phyloP scores from a whole-genome alignment of 1,140 invertebrate genomes.

The Phthorimaea operculella region DNA sequence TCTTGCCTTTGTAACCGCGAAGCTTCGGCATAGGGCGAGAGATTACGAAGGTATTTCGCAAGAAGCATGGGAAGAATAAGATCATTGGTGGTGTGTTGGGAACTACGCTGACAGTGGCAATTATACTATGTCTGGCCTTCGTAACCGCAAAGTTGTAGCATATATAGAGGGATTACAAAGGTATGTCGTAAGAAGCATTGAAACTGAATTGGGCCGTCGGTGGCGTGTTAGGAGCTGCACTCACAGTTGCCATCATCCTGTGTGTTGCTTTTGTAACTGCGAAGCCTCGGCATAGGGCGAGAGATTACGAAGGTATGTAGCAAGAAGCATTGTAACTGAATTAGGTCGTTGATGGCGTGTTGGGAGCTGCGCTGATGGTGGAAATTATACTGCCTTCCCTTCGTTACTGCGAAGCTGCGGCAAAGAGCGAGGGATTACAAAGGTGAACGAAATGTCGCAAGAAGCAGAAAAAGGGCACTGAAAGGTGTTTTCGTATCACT shows the following conservation, averaged over 20 bases:
- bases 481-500: too few species aligned
- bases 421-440: constrained; percentile 53
- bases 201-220: constrained; percentile 59
- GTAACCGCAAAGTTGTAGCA: too few species aligned
- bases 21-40: constrained; percentile 40
- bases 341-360: constrained; percentile 50
- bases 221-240: constrained; percentile 44
- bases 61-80: too few species aligned
- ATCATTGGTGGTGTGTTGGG: too few species aligned
- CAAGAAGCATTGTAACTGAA: constrained; percentile 59
- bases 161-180: too few species aligned
- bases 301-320: constrained; percentile 61
- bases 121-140: too few species aligned
- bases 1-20: constrained; percentile 45
- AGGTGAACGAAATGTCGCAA: too few species aligned
- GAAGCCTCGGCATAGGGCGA: constrained; percentile 39
- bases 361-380: constrained; percentile 46
- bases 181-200: constrained; percentile 56
- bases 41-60: constrained; percentile 57
- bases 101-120: too few species aligned
- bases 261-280: constrained; percentile 49
- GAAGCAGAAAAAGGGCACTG: constrained; percentile 19
- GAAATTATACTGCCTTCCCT: constrained; percentile 45
- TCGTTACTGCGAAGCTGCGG: constrained; percentile 44
- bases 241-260: constrained; percentile 43